Evolutionary conservation across 2,888 invertebrate genomes (phyloP).

Genomic region (Vandiemenella viatica): DNA sequence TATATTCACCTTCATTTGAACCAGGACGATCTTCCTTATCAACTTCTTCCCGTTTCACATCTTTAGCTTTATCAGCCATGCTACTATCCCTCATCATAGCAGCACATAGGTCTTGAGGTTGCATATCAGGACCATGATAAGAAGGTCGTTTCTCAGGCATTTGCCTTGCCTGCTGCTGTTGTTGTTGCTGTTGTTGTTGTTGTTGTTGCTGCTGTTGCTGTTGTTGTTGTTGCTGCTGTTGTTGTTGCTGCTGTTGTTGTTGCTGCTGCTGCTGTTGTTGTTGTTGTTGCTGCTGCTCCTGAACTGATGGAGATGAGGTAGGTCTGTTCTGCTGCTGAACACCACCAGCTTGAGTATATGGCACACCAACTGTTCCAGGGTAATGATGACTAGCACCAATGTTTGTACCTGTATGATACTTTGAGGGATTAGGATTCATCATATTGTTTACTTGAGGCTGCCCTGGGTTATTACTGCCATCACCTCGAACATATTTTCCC

Average conservation of each 20-base stretch:
- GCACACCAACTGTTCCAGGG: slow-evolving; percentile 14
- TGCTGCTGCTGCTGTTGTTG: slow-evolving; percentile 16
- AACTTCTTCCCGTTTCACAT: slow-evolving; percentile 14
- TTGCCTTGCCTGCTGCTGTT: slow-evolving; percentile 22
- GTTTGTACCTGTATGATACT: slow-evolving; percentile 16
- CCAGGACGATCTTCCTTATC: slow-evolving; percentile 16
- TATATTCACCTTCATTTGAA: slow-evolving; percentile 17
- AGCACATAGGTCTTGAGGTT: slow-evolving; percentile 18
- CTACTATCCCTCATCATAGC: slow-evolving; percentile 16
- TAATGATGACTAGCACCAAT: slow-evolving; percentile 11
- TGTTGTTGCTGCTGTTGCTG: slow-evolving; percentile 20
- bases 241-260: slow-evolving; percentile 16
- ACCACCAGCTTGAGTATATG: slow-evolving; percentile 15
- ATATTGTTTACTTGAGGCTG: slow-evolving; percentile 13
- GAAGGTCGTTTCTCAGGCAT: slow-evolving; percentile 27
- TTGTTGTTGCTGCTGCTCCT: slow-evolving; percentile 19
- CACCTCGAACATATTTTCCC: slow-evolving; percentile 45
- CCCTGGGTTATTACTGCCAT: slow-evolving; percentile 17
- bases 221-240: slow-evolving; percentile 14
- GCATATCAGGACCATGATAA: slow-evolving; percentile 22
- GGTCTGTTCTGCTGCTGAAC: slow-evolving; percentile 18
- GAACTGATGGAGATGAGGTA: slow-evolving; percentile 21
- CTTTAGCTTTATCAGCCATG: slow-evolving; percentile 12
- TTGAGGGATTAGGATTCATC: slow-evolving; percentile 17
- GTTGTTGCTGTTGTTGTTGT: slow-evolving; percentile 31